These are phyloP conservation scores for Geodia barretti DNA, from an alignment of 37 sponge, comb jelly and placozoan genomes.

Conservation along the genomic window DNA sequence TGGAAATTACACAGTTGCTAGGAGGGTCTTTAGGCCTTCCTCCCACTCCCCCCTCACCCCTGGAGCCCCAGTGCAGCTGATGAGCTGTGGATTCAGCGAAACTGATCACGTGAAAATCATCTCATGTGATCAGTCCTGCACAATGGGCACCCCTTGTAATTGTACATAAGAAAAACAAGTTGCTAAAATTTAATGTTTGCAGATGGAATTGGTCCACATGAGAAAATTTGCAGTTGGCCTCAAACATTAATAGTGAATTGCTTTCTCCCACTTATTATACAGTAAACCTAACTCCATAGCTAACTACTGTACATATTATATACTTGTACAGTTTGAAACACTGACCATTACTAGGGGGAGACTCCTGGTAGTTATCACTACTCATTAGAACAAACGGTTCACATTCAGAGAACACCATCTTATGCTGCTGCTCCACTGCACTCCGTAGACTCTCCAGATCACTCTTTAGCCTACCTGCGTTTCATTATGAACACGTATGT, in stretches of 20 bases:
- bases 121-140: slow-evolving; percentile 36
- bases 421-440: slow-evolving; percentile 12
- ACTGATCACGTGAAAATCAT: slow-evolving; percentile 4
- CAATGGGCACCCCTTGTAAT: no score
- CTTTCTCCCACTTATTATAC: no score
- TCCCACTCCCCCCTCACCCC: background rate
- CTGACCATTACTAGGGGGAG: background rate
- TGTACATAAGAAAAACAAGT: no score
- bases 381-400: background rate
- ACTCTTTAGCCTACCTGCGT: slow-evolving; percentile 29
- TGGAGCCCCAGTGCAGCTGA: slow-evolving; percentile 64
- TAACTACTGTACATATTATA: slow-evolving; percentile 11
- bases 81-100: slow-evolving; percentile 71
- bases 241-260: no score
- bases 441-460: slow-evolving; percentile 2
- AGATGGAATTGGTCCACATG: no score
- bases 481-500: no score
- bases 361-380: background rate
- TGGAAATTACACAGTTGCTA: no score
- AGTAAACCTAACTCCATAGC: no score
- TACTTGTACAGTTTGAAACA: slow-evolving; percentile 21
- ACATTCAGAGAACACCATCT: slow-evolving; percentile 35
- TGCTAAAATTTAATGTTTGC: no score
- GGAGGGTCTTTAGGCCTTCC: no score
- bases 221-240: no score